These are phyloP conservation scores for Drosophila meridionalis DNA, from an alignment of 2,888 invertebrate genomes.

Conservation along the genomic window DNA sequence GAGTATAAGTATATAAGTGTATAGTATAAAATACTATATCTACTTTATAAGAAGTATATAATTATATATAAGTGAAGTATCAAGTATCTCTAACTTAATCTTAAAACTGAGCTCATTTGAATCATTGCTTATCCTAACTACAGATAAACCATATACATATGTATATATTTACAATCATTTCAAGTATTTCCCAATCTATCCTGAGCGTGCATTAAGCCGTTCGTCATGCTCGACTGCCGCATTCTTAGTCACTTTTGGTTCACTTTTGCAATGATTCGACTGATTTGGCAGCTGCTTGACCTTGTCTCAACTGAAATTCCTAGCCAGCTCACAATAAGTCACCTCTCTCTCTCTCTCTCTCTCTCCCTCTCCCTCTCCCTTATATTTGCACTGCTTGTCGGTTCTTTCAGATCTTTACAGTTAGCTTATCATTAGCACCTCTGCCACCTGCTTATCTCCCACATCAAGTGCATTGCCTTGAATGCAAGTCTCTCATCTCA, in stretches of 20 bases:
- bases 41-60: no score
- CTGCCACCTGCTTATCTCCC: slow-evolving; percentile 41
- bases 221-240: not conserved
- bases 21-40: no score
- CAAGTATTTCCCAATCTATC: not conserved
- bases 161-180: not conserved
- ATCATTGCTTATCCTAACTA: not conserved
- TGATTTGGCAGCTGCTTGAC: slow-evolving; percentile 49
- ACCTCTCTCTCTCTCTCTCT: not conserved
- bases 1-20: no score
- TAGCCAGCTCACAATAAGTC: slow-evolving; percentile 1
- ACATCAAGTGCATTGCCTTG: slow-evolving; percentile 23
- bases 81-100: not conserved
- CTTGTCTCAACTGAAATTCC: slow-evolving; percentile 28
- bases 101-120: not conserved
- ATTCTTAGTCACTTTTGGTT: slow-evolving; percentile 6
- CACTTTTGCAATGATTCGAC: slow-evolving; percentile 49
- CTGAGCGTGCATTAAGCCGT: not conserved
- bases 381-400: slow-evolving; percentile 14
- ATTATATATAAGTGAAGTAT: no score
- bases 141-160: no score
- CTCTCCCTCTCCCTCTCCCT: not conserved
- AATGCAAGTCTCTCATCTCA: slow-evolving; percentile 40
- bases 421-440: slow-evolving; percentile 22
- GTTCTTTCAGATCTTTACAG: slow-evolving; percentile 6